Base-by-base conservation (phyloP, 1,140 invertebrate genomes). In the Pseudoatta argentina region DNA sequence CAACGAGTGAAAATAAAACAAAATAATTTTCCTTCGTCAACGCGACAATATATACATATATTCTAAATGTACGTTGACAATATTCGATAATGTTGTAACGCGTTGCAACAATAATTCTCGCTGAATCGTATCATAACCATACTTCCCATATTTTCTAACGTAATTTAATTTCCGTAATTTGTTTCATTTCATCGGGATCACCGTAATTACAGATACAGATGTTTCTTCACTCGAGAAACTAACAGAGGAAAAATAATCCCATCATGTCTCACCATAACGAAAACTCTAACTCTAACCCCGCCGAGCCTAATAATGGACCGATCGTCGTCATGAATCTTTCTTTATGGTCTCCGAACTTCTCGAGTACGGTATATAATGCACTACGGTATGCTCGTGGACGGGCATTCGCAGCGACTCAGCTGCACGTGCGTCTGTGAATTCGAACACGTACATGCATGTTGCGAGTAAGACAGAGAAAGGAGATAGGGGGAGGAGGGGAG, bases 271-370 rank as follows among this genome's bases (percentile, higher is more conserved):
- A 66, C 69, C 76, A 12, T 53, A 64, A 27, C 72, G 77, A 78
- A 89, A 90, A 90, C 66, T 87, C 75, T 71, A 73, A 75, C 71
- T 75, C 30, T 77, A 48, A 24, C 24, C 69, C 39, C 48, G 61
- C 12, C 73, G 59, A 44, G 72, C 66, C 24, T 86, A 89, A 92
- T 93, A 93, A 93, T 92, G 90, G 91, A 90, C 73, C 88, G 87
- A 89, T 92, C 88, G 83, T 86, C 72, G 91, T 91, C 92, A 88
- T 92, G 92, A 93, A 93, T 93, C 92, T 93, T 88, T 92, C 88
- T 92, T 93, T 93, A 93, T 91, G 85, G 89, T 85, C 81, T 64
- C 55, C 61, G 59, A 93, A 92, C 85, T 91, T 92, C 72, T 85
- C 69, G 55, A 82, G 66, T 81, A 24, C 71, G 85, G 87, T 90